A percentile compares a stretch with the other conserved stretches of the same genome.
These are phyloP conservation scores for Eueremaeus valkanovi DNA, from an alignment of 2,888 invertebrate species.

Conservation along the genomic window DNA sequence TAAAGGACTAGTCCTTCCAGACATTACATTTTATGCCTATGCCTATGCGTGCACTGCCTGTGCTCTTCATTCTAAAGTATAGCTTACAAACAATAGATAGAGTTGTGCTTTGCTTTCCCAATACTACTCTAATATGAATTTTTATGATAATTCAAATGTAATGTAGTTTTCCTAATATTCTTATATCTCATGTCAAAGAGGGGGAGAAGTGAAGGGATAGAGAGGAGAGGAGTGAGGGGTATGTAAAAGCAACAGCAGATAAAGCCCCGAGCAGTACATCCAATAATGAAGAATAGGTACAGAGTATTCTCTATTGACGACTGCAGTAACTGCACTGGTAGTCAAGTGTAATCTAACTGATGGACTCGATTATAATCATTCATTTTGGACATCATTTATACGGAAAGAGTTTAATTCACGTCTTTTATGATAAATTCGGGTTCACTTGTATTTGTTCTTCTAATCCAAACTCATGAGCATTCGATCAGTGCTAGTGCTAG, in stretches of 20 bases:
- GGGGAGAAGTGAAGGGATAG: background rate
- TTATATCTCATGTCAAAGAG: background rate
- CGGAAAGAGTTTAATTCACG: background rate
- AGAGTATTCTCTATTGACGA: background rate
- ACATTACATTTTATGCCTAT: background rate
- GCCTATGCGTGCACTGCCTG: background rate
- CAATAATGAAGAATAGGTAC: background rate
- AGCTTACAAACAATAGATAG: too few relatives aligned
- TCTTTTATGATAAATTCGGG: background rate
- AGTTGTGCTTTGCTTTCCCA: too few relatives aligned
- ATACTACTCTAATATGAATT: too few relatives aligned
- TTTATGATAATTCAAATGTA: too few relatives aligned
- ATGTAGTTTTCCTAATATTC: too few relatives aligned
- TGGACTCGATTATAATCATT: background rate
- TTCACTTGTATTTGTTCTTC: too few relatives aligned
- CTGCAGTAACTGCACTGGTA: too few relatives aligned
- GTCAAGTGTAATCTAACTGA: background rate
- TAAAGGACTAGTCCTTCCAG: background rate
- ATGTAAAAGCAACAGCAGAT: background rate
- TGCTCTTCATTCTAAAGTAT: too few relatives aligned
- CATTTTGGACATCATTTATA: background rate
- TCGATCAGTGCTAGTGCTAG: background rate
- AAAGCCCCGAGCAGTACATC: background rate
- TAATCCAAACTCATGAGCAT: background rate
- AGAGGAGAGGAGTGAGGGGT: background rate